Evolutionary conservation across 2,888 invertebrate species (phyloP).

Genomic region (Drosophila borborema): DNA sequence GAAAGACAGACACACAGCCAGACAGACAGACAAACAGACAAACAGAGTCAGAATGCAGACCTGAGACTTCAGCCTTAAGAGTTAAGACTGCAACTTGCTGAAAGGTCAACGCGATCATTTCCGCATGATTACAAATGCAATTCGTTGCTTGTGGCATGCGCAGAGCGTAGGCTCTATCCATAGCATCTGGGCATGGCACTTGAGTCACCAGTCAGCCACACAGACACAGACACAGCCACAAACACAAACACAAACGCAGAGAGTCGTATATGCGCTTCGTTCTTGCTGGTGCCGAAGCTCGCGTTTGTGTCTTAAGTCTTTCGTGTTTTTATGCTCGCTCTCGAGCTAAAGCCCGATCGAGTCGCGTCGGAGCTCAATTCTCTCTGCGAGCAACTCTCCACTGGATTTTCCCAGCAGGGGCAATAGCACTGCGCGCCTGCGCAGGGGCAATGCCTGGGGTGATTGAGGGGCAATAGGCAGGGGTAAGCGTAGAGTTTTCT

Average conservation of each 20-base stretch:
- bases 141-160: conserved; percentile 58
- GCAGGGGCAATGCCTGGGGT: conserved; percentile 20
- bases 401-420: conserved; percentile 41
- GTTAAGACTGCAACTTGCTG: conserved; percentile 70
- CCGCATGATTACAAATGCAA: conserved; percentile 83
- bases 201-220: conserved; percentile 39
- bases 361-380: conserved; percentile 24
- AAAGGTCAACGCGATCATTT: conserved; percentile 84
- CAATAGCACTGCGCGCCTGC: conserved; percentile 52
- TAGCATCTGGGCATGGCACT: conserved; percentile 43
- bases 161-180: conserved; percentile 32
- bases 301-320: conserved; percentile 54
- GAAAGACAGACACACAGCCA: conserved; percentile 5
- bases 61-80: conserved; percentile 39
- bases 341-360: not conserved
- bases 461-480: conserved; percentile 37
- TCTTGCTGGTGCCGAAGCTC: conserved; percentile 32
- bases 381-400: conserved; percentile 54
- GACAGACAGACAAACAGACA: conserved; percentile 19
- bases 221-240: conserved; percentile 15
- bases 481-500: conserved; percentile 47
- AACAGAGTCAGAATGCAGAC: conserved; percentile 36
- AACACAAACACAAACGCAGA: conserved; percentile 3
- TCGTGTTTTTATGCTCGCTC: conserved; percentile 24
- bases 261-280: conserved; percentile 14